These are phyloP conservation scores for Falco cherrug DNA, from an alignment of 2,797 vertebrate species.

Conservation along the genomic window DNA sequence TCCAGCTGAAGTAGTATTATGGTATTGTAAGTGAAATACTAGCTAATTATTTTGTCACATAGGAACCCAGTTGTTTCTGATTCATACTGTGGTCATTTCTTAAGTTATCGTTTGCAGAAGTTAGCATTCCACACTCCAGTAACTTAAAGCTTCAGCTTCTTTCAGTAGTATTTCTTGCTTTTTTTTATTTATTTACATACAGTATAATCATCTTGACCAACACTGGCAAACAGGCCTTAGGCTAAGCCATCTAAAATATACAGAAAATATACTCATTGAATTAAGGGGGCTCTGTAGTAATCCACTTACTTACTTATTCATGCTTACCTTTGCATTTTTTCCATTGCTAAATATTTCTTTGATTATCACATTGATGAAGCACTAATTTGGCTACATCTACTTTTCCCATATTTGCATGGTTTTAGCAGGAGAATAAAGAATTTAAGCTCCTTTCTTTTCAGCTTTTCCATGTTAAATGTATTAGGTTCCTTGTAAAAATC, in stretches of 20 bases:
- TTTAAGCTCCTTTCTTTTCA: not conserved
- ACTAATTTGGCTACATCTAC: not conserved
- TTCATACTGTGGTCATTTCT: not conserved
- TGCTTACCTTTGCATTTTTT: not conserved
- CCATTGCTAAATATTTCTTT: not conserved
- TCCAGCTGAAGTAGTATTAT: not conserved
- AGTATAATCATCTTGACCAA: not conserved
- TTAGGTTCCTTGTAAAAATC: not conserved
- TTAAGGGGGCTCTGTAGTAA: not conserved
- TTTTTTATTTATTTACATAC: not conserved
- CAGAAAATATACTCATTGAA: not conserved
- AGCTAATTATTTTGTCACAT: conserved; percentile 21
- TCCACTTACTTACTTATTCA: not conserved
- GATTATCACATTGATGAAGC: not conserved
- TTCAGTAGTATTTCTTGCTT: not conserved
- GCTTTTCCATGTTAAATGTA: not conserved
- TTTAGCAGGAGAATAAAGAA: not conserved
- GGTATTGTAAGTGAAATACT: not conserved
- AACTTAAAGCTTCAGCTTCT: not conserved
- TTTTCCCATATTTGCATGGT: not conserved
- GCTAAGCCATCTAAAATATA: not conserved
- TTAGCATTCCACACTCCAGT: not conserved
- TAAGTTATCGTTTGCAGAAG: not conserved
- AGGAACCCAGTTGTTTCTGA: not conserved
- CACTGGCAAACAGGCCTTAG: not conserved